Evolutionary conservation across 2,888 invertebrate genomes (phyloP).

Genomic region (Uropetala carovei): DNA sequence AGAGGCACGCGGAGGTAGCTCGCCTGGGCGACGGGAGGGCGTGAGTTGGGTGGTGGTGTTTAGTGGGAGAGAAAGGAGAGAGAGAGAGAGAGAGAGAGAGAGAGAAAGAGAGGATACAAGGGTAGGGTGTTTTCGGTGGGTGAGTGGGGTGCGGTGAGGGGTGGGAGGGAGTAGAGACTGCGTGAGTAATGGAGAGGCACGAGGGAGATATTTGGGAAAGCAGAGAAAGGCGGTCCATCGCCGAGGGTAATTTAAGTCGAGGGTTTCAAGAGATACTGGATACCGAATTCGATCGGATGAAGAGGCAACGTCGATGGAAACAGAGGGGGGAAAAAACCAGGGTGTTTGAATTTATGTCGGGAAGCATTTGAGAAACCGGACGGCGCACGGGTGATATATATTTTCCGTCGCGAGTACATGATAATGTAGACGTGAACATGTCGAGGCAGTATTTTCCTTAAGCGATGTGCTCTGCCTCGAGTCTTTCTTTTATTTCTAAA

Average conservation of each 20-base stretch:
- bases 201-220: neutral
- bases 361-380: neutral
- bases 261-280: neutral
- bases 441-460: constrained; percentile 11
- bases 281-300: constrained; percentile 10
- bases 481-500: neutral
- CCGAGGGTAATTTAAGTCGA: neutral
- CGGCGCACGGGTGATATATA: neutral
- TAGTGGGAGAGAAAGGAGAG: neutral
- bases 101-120: neutral
- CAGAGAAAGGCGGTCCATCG: neutral
- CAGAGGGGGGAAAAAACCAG: neutral
- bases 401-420: constrained; percentile 4
- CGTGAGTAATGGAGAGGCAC: neutral
- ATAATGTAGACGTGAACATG: constrained; percentile 16
- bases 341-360: constrained; percentile 27
- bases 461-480: neutral
- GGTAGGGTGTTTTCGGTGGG: neutral
- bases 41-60: neutral
- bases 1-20: too few relatives aligned
- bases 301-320: constrained; percentile 12
- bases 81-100: neutral
- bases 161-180: neutral
- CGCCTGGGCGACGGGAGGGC: neutral
- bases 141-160: too few relatives aligned